A percentile compares a stretch with the other conserved stretches of the same genome.
Conservation (phyloP, 1,140 invertebrate genomes). For the Globodera rostochiensis region DNA sequence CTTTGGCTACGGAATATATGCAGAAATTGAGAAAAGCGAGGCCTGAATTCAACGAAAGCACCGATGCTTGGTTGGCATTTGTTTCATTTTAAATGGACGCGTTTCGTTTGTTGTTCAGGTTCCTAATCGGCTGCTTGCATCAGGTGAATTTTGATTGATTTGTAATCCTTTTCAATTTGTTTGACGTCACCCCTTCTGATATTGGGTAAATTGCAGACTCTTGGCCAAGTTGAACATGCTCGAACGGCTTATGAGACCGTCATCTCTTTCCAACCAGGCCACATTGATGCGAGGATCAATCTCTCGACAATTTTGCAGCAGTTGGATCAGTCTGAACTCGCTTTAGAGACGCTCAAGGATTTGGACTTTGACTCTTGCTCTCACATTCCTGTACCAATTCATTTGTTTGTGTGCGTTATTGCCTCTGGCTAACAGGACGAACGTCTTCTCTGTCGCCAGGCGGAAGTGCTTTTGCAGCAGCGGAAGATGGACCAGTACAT, state of each 20-base stretch:
- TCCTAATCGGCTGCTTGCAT: constrained; percentile 42
- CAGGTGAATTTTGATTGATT: constrained; percentile 27
- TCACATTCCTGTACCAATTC: constrained; percentile 45
- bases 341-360: constrained; percentile 57
- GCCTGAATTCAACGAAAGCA: constrained; percentile 28
- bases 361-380: constrained; percentile 56
- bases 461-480: constrained; percentile 54
- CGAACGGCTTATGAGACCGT: constrained; percentile 48
- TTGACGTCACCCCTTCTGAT: neutral
- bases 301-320: constrained; percentile 59
- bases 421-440: constrained; percentile 51
- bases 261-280: constrained; percentile 46
- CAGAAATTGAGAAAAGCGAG: constrained; percentile 24
- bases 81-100: neutral
- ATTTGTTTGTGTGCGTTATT: too few species aligned
- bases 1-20: constrained; percentile 32
- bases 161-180: constrained; percentile 7
- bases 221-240: constrained; percentile 42
- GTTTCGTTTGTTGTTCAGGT: neutral
- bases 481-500: constrained; percentile 52
- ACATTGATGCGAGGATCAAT: constrained; percentile 63
- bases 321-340: constrained; percentile 48
- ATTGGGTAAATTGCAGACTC: constrained; percentile 30
- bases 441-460: constrained; percentile 58
- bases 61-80: constrained; percentile 45